Conservation (phyloP, 1,140 invertebrate species). For the Polyergus mexicanus region DNA sequence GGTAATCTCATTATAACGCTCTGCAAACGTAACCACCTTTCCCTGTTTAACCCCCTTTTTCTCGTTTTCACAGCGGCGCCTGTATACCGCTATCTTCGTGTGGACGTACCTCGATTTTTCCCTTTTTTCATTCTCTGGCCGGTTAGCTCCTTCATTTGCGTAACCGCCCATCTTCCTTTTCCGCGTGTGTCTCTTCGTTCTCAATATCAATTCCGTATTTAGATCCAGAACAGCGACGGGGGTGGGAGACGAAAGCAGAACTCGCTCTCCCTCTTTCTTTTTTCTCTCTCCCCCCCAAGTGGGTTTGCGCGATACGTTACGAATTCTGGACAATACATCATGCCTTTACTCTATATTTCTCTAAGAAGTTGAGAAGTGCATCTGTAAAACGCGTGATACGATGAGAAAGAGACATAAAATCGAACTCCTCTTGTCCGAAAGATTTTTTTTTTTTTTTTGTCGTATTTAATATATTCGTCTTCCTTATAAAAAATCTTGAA, state of each 20-base stretch:
- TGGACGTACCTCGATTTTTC: slow-evolving; percentile 30
- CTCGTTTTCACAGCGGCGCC: background rate
- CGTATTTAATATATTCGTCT: no score
- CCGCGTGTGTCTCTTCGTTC: slow-evolving; percentile 48
- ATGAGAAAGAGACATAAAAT: no score
- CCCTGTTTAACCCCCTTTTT: slow-evolving; percentile 42
- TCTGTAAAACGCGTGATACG: no score
- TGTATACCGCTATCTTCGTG: slow-evolving; percentile 53
- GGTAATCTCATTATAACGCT: slow-evolving; percentile 41
- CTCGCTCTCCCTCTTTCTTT: no score
- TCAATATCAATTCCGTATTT: slow-evolving; percentile 16
- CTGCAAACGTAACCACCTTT: slow-evolving; percentile 21
- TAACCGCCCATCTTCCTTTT: slow-evolving; percentile 49
- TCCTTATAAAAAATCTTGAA: no score
- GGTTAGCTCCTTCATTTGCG: slow-evolving; percentile 33
- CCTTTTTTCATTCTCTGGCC: slow-evolving; percentile 42
- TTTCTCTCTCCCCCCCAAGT: background rate
- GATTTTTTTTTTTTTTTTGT: no score
- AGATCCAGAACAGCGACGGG: background rate
- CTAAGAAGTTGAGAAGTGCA: no score
- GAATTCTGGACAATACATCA: background rate
- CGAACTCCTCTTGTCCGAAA: no score
- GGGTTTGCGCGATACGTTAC: background rate
- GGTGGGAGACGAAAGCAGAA: no score
- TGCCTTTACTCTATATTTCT: background rate